Percentiles rank a stretch among this genome's conserved stretches.
Evolutionary conservation across 1,140 invertebrate species (phyloP).

Genomic region (Listronotus oregonensis): DNA sequence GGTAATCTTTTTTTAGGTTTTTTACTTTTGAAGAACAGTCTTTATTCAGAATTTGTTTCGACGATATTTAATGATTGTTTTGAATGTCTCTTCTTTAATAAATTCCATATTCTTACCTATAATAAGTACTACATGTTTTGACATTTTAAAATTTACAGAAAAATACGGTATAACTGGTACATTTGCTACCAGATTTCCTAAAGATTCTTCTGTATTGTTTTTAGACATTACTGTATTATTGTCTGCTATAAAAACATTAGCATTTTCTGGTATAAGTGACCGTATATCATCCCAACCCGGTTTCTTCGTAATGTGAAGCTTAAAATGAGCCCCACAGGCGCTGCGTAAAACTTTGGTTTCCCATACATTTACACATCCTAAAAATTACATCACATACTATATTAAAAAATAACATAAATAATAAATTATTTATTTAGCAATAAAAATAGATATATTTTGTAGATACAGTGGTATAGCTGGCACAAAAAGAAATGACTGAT

Average conservation of each 20-base stretch:
- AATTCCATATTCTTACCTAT: constrained; percentile 32
- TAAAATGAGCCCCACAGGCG: constrained; percentile 83
- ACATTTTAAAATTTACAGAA: constrained; percentile 61
- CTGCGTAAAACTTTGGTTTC: constrained; percentile 84
- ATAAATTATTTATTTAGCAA: too few species aligned
- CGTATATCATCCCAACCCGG: constrained; percentile 69
- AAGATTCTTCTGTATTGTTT: constrained; percentile 39
- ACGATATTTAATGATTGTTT: too few species aligned
- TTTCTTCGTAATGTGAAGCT: constrained; percentile 68
- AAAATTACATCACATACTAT: too few species aligned
- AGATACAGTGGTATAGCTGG: too few species aligned
- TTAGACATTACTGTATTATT: constrained; percentile 60
- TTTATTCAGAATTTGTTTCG: too few species aligned
- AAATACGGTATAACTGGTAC: constrained; percentile 70
- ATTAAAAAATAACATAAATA: too few species aligned
- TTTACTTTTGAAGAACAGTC: too few species aligned
- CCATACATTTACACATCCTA: constrained; percentile 81
- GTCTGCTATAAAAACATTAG: constrained; percentile 75
- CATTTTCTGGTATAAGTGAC: constrained; percentile 58
- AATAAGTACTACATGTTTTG: constrained; percentile 66
- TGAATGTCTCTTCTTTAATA: too few species aligned
- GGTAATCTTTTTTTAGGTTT: too few species aligned
- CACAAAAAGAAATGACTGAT: too few species aligned
- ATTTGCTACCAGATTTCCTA: constrained; percentile 41
- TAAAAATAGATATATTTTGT: too few species aligned